Conservation (phyloP, 1,140 invertebrate genomes). For the Goniozus legneri region DNA sequence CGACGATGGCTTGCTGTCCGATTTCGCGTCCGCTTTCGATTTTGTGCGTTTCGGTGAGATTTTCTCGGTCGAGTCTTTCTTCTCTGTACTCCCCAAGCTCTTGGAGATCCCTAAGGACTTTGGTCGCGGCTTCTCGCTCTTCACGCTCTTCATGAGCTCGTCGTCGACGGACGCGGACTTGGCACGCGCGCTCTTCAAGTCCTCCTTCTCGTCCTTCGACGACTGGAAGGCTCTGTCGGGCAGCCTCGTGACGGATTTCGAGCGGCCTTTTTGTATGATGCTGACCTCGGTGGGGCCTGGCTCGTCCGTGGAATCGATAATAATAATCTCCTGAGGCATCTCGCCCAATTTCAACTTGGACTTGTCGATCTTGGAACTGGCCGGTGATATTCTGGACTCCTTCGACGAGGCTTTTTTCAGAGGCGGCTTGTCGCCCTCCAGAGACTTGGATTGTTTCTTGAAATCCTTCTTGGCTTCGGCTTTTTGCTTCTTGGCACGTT, state of each 20-base stretch:
- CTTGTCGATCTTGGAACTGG: constrained; percentile 46
- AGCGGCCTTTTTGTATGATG: constrained; percentile 50
- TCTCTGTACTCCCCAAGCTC: constrained; percentile 47
- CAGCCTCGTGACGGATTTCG: constrained; percentile 45
- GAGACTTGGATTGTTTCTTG: constrained; percentile 50
- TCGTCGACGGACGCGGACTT: constrained; percentile 52
- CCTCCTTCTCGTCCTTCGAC: constrained; percentile 41
- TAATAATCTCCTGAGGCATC: constrained; percentile 53
- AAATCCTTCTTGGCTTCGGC: constrained; percentile 48
- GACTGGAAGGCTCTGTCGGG: constrained; percentile 37
- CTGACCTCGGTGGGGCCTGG: constrained; percentile 42
- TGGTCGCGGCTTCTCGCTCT: constrained; percentile 41
- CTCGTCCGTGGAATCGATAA: constrained; percentile 49
- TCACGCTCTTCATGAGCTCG: constrained; percentile 41
- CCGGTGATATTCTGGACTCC: constrained; percentile 37
- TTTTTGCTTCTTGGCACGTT: constrained; percentile 39
- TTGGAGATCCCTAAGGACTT: constrained; percentile 50
- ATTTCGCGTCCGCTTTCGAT: constrained; percentile 25
- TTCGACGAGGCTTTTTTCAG: constrained; percentile 44
- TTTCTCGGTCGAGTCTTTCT: constrained; percentile 45
- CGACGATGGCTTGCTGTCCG: constrained; percentile 5
- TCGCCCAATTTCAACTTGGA: constrained; percentile 49
- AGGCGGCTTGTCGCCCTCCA: constrained; percentile 50
- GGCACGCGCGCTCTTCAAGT: constrained; percentile 29
- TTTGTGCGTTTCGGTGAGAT: constrained; percentile 41